These are phyloP conservation scores for Hyposoter didymator DNA, from an alignment of 2,888 invertebrate species.

Conservation along the genomic window DNA sequence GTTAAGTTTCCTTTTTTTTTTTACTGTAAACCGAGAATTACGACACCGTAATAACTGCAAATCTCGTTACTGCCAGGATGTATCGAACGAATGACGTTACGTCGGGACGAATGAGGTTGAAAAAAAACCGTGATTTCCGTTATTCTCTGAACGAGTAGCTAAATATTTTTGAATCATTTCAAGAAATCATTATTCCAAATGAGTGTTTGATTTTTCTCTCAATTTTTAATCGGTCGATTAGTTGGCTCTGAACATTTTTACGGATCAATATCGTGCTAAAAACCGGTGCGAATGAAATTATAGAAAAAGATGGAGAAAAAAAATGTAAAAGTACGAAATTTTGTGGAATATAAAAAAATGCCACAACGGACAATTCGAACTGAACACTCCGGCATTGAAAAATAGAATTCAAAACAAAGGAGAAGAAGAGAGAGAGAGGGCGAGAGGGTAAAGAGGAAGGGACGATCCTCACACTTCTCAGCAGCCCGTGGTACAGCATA, in stretches of 20 bases:
- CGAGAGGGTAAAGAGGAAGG: slow-evolving; percentile 6
- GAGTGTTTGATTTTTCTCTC: neutral
- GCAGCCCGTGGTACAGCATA: slow-evolving; percentile 63
- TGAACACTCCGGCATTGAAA: neutral
- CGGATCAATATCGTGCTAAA: too few relatives aligned
- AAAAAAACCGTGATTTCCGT: slow-evolving; percentile 5
- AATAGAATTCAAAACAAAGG: neutral
- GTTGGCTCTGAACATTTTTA: too few relatives aligned
- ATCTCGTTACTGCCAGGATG: slow-evolving; percentile 46
- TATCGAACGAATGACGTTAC: slow-evolving; percentile 31
- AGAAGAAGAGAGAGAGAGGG: neutral
- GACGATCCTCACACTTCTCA: slow-evolving; percentile 63
- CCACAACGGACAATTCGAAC: neutral
- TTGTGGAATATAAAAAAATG: too few relatives aligned
- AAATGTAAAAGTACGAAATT: too few relatives aligned
- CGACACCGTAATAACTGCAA: slow-evolving; percentile 44
- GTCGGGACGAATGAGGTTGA: neutral
- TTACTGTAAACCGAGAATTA: slow-evolving; percentile 24
- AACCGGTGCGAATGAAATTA: too few relatives aligned
- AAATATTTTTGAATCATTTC: neutral
- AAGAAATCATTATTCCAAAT: neutral
- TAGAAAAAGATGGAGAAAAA: too few relatives aligned
- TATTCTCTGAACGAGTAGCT: neutral
- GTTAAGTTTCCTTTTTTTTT: neutral
- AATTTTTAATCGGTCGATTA: neutral